phyloP scores from a whole-genome alignment of 2,888 invertebrate genomes.

The Noctua pronuba region DNA sequence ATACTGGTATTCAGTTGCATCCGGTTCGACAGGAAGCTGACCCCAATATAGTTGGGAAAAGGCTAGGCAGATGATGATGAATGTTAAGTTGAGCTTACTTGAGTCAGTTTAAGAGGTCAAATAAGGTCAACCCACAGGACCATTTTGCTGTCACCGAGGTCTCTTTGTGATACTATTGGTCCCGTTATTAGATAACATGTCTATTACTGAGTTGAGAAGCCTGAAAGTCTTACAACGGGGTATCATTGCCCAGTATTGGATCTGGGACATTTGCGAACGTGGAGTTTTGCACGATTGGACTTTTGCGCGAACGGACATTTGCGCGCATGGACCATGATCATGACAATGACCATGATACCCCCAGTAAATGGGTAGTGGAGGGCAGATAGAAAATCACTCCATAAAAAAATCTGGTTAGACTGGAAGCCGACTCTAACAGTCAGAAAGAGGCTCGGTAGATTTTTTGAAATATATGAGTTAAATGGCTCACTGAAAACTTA shows the following conservation, averaged over 20 bases:
- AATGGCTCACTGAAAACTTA: not conserved
- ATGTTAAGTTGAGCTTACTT: too few species aligned
- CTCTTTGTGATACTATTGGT: not conserved
- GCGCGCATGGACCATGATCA: too few species aligned
- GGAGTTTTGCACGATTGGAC: too few species aligned
- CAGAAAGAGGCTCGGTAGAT: not conserved
- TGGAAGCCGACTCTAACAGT: not conserved
- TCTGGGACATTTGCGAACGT: too few species aligned
- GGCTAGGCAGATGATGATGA: too few species aligned
- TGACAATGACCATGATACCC: too few species aligned
- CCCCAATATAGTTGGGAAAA: too few species aligned
- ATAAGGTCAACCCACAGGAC: not conserved
- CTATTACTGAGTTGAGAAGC: not conserved
- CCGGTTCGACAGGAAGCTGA: too few species aligned
- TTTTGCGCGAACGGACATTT: too few species aligned
- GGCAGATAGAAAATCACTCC: not conserved
- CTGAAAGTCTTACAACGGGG: not conserved
- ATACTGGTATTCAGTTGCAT: too few species aligned
- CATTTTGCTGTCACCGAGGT: not conserved
- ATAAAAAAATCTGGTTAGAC: not conserved
- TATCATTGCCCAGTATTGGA: too few species aligned
- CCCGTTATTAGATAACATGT: not conserved
- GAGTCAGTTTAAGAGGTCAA: not conserved
- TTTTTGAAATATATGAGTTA: not conserved
- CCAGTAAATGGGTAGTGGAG: not conserved